Conservation (phyloP, 2,888 invertebrate genomes). For the Baccha elongata region DNA sequence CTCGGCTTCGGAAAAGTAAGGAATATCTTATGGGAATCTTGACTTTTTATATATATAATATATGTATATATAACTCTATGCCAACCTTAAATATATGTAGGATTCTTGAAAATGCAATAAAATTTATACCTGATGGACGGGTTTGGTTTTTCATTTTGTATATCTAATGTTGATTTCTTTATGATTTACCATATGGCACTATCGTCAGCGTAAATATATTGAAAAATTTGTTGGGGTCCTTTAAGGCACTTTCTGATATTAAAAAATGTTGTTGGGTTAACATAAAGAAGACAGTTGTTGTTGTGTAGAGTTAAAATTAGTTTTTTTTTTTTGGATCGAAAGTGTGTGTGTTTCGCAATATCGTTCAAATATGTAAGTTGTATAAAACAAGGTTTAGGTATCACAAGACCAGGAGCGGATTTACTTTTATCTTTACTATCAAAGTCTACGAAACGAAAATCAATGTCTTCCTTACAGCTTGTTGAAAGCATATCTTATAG, state of each 20-base stretch:
- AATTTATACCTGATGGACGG: constrained; percentile 45
- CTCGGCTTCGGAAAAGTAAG: constrained; percentile 12
- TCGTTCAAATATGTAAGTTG: no score
- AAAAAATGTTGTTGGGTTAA: constrained; percentile 30
- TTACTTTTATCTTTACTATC: no score
- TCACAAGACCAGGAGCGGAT: no score
- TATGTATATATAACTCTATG: no score
- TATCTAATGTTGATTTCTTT: constrained; percentile 34
- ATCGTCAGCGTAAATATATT: constrained; percentile 36
- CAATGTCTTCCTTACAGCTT: no score
- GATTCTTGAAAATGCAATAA: constrained; percentile 56
- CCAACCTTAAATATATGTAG: not conserved
- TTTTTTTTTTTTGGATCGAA: constrained; percentile 9
- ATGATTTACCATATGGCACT: constrained; percentile 37
- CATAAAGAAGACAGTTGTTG: not conserved
- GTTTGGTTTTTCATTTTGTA: not conserved
- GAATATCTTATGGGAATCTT: constrained; percentile 31
- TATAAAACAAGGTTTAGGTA: no score
- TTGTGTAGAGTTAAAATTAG: not conserved
- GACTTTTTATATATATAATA: not conserved
- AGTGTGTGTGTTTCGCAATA: no score
- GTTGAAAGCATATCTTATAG: no score
- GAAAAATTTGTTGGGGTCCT: constrained; percentile 28
- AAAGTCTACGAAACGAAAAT: no score
- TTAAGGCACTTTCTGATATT: constrained; percentile 49